Percentiles rank a stretch among this genome's conserved stretches.
phyloP scores from a whole-genome alignment of 2,113 vertebrate species.

The Fulmarus glacialis region DNA sequence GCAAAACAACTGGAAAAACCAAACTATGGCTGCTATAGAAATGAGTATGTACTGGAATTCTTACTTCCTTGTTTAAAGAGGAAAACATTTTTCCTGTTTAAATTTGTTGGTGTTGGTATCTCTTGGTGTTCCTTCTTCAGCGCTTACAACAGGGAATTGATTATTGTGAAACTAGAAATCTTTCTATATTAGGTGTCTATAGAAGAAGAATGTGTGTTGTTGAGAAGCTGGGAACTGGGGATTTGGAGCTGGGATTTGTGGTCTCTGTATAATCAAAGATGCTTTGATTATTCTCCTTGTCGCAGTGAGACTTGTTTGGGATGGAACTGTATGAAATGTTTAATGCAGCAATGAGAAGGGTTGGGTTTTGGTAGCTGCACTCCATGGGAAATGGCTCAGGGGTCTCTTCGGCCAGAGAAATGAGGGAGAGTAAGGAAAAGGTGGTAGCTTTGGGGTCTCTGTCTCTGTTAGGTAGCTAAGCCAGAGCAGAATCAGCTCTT shows the following conservation, averaged over 20 bases:
- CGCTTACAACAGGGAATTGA: neutral
- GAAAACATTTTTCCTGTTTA: neutral
- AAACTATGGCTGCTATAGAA: neutral
- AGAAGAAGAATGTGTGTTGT: neutral
- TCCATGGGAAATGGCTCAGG: neutral
- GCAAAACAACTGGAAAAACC: neutral
- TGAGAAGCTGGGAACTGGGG: neutral
- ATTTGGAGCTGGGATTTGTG: constrained; percentile 17
- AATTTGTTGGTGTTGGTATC: neutral
- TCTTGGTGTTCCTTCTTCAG: neutral
- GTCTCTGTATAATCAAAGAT: neutral
- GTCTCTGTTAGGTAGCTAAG: neutral
- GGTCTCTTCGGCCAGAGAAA: neutral
- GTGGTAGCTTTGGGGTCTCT: neutral
- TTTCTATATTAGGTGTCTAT: neutral
- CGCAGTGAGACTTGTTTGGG: neutral
- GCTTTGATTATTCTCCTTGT: neutral
- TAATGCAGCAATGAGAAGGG: neutral
- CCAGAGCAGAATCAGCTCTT: neutral
- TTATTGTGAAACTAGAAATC: neutral
- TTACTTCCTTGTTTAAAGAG: neutral
- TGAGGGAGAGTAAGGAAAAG: neutral
- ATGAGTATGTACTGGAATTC: neutral
- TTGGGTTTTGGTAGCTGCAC: neutral
- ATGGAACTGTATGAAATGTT: neutral